Evolutionary conservation across 2,113 vertebrate genomes (phyloP).

Genomic region (Peromyscus leucopus): DNA sequence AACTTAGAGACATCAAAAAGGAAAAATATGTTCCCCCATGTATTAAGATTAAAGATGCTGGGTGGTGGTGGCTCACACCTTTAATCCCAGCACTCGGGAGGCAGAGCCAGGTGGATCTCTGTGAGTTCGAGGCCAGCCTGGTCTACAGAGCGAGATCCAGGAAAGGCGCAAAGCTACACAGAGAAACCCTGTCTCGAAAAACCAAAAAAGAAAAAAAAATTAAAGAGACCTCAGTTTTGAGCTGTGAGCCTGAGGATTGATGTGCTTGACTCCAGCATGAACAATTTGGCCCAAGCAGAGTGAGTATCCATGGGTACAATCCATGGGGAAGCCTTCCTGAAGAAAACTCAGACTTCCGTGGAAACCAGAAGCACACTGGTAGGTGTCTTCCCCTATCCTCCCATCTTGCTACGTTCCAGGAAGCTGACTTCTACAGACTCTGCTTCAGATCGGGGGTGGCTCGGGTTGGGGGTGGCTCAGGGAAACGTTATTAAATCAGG

Average conservation of each 20-base stretch:
- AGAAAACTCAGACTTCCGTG: slow-evolving; percentile 26
- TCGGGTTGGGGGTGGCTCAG: neutral
- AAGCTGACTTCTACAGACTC: neutral
- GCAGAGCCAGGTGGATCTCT: no score
- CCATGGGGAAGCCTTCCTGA: neutral
- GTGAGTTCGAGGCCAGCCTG: no score
- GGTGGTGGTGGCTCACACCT: no score
- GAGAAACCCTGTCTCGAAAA: no score
- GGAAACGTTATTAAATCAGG: neutral
- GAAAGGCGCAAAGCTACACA: no score
- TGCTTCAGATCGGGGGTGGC: neutral
- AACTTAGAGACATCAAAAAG: slow-evolving; percentile 20
- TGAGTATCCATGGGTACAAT: neutral
- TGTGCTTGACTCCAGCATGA: neutral
- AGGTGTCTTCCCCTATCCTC: neutral
- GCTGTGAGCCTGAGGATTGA: neutral
- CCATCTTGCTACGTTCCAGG: neutral
- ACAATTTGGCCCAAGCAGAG: neutral
- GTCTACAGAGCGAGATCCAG: no score
- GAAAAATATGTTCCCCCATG: neutral
- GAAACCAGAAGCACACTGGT: neutral
- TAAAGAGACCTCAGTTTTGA: neutral
- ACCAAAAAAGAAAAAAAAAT: neutral
- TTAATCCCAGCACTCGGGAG: no score
- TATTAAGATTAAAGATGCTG: neutral